Evolutionary conservation across 2,797 vertebrate genomes (phyloP).

Genomic region (Lagothrix lagotricha): DNA sequence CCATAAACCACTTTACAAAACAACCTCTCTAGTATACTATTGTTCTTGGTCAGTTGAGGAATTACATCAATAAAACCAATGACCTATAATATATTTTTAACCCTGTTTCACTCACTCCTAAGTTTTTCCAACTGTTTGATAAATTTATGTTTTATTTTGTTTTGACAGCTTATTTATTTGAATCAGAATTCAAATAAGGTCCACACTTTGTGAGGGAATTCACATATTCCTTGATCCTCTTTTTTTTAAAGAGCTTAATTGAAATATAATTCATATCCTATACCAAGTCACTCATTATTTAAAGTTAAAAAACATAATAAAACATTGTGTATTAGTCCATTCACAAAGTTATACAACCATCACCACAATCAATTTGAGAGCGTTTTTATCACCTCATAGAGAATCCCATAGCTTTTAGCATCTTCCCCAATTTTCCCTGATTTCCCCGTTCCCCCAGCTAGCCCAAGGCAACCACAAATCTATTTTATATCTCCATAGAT

Average conservation of each 20-base stretch:
- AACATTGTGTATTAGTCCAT: not conserved
- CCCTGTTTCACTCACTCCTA: not conserved
- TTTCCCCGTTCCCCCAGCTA: not conserved
- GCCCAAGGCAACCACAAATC: not conserved
- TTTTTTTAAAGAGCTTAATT: not conserved
- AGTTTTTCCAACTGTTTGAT: conserved; percentile 8
- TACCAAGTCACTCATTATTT: not conserved
- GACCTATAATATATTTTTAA: conserved; percentile 1
- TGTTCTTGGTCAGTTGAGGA: not conserved
- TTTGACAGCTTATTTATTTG: not conserved
- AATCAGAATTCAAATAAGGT: conserved; percentile 30
- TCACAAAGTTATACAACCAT: not conserved
- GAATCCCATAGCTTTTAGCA: not conserved
- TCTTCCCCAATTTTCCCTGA: not conserved
- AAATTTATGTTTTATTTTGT: conserved; percentile 8
- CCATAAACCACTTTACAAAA: not conserved
- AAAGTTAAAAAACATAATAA: not conserved
- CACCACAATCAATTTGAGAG: not conserved
- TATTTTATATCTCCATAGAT: not conserved
- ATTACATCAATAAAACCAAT: not conserved
- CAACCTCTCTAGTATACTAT: not conserved
- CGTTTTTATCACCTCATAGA: not conserved
- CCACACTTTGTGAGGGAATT: not conserved
- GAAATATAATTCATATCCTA: not conserved
- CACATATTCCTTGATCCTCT: not conserved